Base-by-base conservation (phyloP, 2,113 vertebrate genomes). In the human (Homo sapiens) region DNA sequence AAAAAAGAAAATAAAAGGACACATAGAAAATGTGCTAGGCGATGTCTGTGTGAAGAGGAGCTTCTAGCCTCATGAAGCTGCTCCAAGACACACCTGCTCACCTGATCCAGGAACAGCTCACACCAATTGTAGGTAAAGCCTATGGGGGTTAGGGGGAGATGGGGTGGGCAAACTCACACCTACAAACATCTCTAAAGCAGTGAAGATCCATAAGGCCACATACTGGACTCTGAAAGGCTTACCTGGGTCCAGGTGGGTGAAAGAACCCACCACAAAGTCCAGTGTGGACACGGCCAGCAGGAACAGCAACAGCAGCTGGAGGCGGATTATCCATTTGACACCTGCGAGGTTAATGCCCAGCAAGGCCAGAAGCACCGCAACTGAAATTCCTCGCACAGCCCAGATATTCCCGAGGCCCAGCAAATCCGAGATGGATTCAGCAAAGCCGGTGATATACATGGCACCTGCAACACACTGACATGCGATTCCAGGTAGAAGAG, bases 371-470 rank as follows among this genome's bases (percentile, higher is more conserved):
- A 99, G 99, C 92, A 99, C 99, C 0, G 92, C 99, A 3, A 99
- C 98, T 0, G 99, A 99, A 98, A 99, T 99, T 50, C 99, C 99
- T 0, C 99, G 98, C 59, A 99, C 99, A 0, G 98, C 99, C 99
- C 99, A 99, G 98, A 99, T 99, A 35, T 98, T 99, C 98, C 99
- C 98, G 80, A 99, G 98, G 35, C 97, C 98, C 97, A 99, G 97
- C 40, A 99, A 97, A 17, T 99, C 99, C 0, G 99, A 99, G 61
- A 99, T 99, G 10, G 99, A 99, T 98, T 99, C 99, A 0, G 99
- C 99, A 90, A 99, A 99, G 90, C 99, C 99, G 0, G 99, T 99
- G 98, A 99, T 99, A 95, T 99, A 99, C 99, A 99, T 99, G 90
- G 99, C 99, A 87, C 99, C 99, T 97, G 99, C 99, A 97, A 99